Percentiles rank a stretch among this genome's conserved stretches.
phyloP scores from a whole-genome alignment of 1,140 invertebrate genomes.

The Atta colombica region DNA sequence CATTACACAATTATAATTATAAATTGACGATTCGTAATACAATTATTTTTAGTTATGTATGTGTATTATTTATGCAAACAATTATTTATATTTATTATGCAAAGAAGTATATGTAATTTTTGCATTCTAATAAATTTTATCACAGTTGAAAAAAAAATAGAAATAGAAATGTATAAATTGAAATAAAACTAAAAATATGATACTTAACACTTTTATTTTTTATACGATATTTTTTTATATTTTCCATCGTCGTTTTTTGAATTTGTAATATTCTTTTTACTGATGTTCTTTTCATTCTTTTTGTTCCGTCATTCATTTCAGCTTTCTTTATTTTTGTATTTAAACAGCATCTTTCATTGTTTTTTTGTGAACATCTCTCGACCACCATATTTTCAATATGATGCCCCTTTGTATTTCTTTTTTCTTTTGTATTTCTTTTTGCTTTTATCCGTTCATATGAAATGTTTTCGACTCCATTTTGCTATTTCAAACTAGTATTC shows the following conservation, averaged over 20 bases:
- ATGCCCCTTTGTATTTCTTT: neutral
- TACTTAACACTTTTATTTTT: neutral
- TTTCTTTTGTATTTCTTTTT: conserved; percentile 22
- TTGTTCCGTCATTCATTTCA: conserved; percentile 12
- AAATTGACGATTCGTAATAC: neutral
- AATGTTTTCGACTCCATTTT: conserved; percentile 18
- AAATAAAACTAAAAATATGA: neutral
- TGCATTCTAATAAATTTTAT: neutral
- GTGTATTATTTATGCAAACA: neutral
- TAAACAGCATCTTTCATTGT: neutral
- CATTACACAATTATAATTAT: neutral
- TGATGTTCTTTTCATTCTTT: neutral
- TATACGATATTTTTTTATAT: neutral
- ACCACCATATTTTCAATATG: conserved; percentile 39
- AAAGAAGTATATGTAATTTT: neutral
- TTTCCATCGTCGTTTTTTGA: neutral
- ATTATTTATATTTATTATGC: neutral
- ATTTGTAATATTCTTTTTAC: conserved; percentile 30
- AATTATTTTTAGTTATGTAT: conserved; percentile 2
- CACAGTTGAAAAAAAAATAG: neutral
- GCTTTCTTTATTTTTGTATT: conserved; percentile 2
- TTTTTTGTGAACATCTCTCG: conserved; percentile 57
- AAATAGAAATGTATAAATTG: neutral
- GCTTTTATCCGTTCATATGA: neutral
- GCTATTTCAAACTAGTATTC: neutral